Percentiles rank a stretch among this genome's conserved stretches.
Evolutionary conservation across 2,797 vertebrate species (phyloP).

Genomic region (Ispidina picta): DNA sequence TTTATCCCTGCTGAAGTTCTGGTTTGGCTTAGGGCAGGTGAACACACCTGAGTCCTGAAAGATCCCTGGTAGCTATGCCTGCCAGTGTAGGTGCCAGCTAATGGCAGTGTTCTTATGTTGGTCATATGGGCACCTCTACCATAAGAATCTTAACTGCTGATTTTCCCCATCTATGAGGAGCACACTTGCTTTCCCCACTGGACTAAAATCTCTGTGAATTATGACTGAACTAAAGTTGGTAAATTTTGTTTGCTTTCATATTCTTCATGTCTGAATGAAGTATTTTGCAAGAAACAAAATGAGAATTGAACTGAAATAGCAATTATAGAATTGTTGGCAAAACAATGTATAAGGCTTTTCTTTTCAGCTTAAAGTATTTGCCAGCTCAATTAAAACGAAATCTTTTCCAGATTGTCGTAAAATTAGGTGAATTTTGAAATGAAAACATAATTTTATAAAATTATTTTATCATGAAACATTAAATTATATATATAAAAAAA

Average conservation of each 20-base stretch:
- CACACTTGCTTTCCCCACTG: neutral
- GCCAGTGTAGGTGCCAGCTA: neutral
- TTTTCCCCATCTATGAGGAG: neutral
- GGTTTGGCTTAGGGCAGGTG: neutral
- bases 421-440: neutral
- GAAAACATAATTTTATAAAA: neutral
- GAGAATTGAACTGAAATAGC: neutral
- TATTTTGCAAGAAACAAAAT: neutral
- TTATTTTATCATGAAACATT: neutral
- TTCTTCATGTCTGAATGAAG: neutral
- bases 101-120: fast-evolving
- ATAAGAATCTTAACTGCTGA: neutral
- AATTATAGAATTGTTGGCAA: neutral
- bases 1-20: neutral
- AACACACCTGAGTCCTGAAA: neutral
- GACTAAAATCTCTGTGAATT: neutral
- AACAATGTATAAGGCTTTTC: neutral
- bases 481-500: neutral
- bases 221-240: neutral
- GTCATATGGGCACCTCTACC: fast-evolving
- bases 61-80: neutral
- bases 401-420: neutral
- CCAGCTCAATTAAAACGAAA: neutral
- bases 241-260: neutral
- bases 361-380: conserved; percentile 22